phyloP scores from a whole-genome alignment of 2,888 invertebrate genomes.

The Julus scanicus region DNA sequence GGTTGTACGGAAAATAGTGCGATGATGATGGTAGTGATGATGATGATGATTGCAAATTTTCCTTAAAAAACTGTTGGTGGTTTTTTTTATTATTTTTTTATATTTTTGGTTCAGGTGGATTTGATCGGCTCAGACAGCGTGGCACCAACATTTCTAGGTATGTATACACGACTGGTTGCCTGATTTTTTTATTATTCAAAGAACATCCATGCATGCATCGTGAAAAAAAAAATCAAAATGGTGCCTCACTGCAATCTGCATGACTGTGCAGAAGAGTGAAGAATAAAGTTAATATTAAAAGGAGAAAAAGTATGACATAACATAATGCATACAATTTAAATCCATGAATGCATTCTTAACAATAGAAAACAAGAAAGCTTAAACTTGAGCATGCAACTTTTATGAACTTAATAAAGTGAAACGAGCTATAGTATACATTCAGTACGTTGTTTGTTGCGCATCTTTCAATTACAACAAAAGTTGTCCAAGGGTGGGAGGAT shows the following conservation, averaged over 20 bases:
- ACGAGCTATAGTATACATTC: not conserved
- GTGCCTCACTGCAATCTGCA: conserved; percentile 33
- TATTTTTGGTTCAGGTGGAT: not conserved
- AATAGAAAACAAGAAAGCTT: not conserved
- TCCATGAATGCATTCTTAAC: not conserved
- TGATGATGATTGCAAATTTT: conserved; percentile 26
- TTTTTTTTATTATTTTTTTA: no score
- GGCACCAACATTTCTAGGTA: conserved; percentile 40
- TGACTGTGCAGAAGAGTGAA: not conserved
- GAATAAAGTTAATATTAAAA: conserved; percentile 17
- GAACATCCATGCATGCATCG: not conserved
- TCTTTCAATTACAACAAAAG: conserved; percentile 31
- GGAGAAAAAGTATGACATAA: conserved; percentile 23
- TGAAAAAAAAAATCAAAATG: conserved; percentile 20
- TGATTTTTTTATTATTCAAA: conserved; percentile 21
- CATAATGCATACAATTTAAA: conserved; percentile 33
- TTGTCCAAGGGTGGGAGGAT: conserved; percentile 20
- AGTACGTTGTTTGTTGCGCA: conserved; percentile 17
- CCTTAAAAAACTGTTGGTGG: conserved; percentile 24
- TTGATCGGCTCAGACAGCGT: conserved; percentile 47
- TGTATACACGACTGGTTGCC: conserved; percentile 33
- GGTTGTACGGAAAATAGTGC: not conserved
- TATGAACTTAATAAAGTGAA: conserved; percentile 33
- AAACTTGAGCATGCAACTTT: conserved; percentile 18
- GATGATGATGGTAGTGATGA: no score